phyloP scores from a whole-genome alignment of 2,113 vertebrate genomes.

The Papio anubis region DNA sequence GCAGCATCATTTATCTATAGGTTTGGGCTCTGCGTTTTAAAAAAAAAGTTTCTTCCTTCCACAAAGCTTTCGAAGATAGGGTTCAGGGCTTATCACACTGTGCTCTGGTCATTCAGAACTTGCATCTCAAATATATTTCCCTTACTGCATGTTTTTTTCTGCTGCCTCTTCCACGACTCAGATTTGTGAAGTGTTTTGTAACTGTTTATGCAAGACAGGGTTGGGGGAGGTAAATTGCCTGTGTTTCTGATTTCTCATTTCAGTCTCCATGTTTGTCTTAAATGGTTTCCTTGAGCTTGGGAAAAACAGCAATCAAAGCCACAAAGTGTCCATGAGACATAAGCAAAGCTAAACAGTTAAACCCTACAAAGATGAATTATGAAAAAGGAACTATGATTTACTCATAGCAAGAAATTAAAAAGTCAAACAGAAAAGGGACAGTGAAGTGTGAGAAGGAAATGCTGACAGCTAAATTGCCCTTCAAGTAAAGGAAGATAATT shows the following conservation, averaged over 20 bases:
- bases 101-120: conserved; percentile 58
- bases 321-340: conserved; percentile 2
- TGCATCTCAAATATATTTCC: conserved; percentile 54
- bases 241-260: conserved; percentile 59
- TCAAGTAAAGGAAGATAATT: conserved; percentile 50
- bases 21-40: not conserved
- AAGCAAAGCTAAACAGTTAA: conserved; percentile 64
- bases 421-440: conserved; percentile 47
- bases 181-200: conserved; percentile 34
- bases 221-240: not conserved
- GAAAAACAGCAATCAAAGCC: conserved; percentile 61
- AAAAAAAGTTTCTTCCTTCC: conserved; percentile 69
- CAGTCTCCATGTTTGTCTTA: not conserved
- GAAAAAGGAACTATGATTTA: conserved; percentile 11
- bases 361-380: conserved; percentile 11
- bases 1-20: not conserved
- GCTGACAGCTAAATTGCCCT: conserved; percentile 67
- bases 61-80: conserved; percentile 58
- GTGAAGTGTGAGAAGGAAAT: conserved; percentile 48
- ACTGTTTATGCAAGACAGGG: not conserved
- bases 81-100: conserved; percentile 38
- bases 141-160: not conserved
- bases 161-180: not conserved
- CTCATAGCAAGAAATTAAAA: conserved; percentile 67
- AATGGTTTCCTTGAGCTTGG: conserved; percentile 37